phyloP scores from a whole-genome alignment of 2,113 vertebrate species.

The Pithys albifrons region DNA sequence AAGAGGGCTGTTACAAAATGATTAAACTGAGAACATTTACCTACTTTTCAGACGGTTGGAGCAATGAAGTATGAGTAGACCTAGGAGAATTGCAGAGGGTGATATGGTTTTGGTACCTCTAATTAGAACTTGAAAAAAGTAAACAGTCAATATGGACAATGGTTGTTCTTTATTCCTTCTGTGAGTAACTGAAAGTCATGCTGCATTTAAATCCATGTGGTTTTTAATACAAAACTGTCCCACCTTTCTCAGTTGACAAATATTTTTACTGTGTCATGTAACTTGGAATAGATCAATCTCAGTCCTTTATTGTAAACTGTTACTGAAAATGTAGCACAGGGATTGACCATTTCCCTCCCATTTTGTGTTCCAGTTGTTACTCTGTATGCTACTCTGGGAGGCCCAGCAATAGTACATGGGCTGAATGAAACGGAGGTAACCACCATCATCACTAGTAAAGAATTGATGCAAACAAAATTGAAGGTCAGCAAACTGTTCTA shows the following conservation, averaged over 20 bases:
- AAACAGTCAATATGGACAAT: neutral
- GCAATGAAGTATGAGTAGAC: neutral
- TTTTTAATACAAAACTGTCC: neutral
- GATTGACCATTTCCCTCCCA: neutral
- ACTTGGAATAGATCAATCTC: neutral
- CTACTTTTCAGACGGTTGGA: neutral
- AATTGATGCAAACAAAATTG: slow-evolving; percentile 89
- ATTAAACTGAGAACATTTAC: neutral
- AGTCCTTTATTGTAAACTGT: neutral
- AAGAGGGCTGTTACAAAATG: neutral
- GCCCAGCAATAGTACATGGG: slow-evolving; percentile 89
- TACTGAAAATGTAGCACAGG: neutral
- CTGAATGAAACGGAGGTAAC: slow-evolving; percentile 91
- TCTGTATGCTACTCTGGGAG: slow-evolving; percentile 91
- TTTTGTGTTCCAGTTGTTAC: slow-evolving; percentile 86
- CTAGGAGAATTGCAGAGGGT: neutral
- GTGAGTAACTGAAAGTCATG: neutral
- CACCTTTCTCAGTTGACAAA: neutral
- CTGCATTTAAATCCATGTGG: neutral
- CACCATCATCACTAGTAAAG: slow-evolving; percentile 93
- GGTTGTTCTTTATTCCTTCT: neutral
- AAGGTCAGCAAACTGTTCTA: slow-evolving; percentile 79
- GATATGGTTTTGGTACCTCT: neutral
- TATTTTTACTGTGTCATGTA: neutral
- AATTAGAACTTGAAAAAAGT: neutral